These are phyloP conservation scores for Synanthedon myopaeformis DNA, from an alignment of 2,888 invertebrate species.

Conservation along the genomic window DNA sequence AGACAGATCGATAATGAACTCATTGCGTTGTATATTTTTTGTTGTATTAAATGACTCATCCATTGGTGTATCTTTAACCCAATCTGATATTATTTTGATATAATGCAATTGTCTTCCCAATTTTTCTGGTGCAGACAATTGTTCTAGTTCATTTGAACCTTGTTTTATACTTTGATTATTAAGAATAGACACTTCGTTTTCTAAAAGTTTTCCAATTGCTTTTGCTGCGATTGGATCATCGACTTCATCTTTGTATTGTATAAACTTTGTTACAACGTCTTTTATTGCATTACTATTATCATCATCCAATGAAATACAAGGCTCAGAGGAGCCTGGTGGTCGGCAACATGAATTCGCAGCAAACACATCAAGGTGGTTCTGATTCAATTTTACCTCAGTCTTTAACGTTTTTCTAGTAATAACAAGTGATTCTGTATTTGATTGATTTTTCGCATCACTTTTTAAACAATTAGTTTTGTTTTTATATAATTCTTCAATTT, in stretches of 20 bases:
- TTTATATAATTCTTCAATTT: no score
- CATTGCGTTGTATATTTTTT: conserved; percentile 23
- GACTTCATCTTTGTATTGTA: conserved; percentile 29
- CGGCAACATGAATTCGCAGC: conserved; percentile 7
- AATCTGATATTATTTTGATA: conserved; percentile 37
- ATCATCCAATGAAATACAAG: conserved; percentile 7
- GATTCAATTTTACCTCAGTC: no score
- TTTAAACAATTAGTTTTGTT: no score
- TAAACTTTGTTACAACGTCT: conserved; percentile 30
- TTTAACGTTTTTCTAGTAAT: no score
- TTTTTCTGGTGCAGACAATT: conserved; percentile 14
- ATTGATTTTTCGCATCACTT: no score
- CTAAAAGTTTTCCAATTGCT: conserved; percentile 28
- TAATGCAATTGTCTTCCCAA: conserved; percentile 31
- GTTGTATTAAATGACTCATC: conserved; percentile 21
- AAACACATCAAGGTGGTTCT: conserved; percentile 1
- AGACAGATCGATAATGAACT: conserved; percentile 31
- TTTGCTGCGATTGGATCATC: conserved; percentile 27
- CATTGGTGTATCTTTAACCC: conserved; percentile 37
- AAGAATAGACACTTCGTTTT: conserved; percentile 28
- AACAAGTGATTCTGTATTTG: no score
- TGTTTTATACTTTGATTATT: conserved; percentile 18
- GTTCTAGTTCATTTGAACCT: conserved; percentile 6
- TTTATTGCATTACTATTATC: conserved; percentile 26
- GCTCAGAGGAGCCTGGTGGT: conserved; percentile 8